Percentiles rank a stretch among this genome's conserved stretches.
phyloP scores from a whole-genome alignment of 2,797 vertebrate species.

The Pangasius sanitwongsei region DNA sequence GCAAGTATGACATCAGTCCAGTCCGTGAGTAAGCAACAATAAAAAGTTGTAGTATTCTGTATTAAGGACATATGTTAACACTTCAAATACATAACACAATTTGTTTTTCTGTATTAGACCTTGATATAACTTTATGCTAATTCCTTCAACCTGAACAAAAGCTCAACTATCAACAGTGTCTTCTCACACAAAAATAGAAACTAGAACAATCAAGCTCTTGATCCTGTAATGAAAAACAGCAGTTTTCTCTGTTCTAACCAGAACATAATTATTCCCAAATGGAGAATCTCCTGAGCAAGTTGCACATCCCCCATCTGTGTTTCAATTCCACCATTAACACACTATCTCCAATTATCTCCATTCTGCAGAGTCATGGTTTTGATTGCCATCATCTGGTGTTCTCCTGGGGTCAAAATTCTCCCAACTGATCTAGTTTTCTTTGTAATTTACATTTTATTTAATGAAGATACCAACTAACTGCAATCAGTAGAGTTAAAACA shows the following conservation, averaged over 20 bases:
- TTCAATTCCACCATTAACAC: neutral
- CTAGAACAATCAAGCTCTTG: constrained; percentile 16
- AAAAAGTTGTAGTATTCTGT: neutral
- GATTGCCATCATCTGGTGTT: constrained; percentile 1
- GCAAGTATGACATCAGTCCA: neutral
- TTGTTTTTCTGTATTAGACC: neutral
- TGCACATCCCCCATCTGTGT: neutral
- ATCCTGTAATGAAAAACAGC: constrained; percentile 18
- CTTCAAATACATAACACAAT: neutral
- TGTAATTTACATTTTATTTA: neutral
- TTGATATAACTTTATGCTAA: neutral
- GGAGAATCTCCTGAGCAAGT: constrained; percentile 5
- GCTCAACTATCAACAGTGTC: neutral
- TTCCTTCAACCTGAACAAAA: neutral
- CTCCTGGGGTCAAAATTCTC: neutral
- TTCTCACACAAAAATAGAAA: constrained; percentile 17
- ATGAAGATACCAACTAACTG: neutral
- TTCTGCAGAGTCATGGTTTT: neutral
- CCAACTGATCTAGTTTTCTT: neutral
- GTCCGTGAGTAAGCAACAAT: neutral
- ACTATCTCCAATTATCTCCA: neutral
- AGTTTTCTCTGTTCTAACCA: constrained; percentile 1
- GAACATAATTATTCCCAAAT: constrained; percentile 32
- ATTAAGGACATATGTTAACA: neutral
- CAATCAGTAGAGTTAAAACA: neutral